phyloP scores from a whole-genome alignment of 2,113 vertebrate species.

The Prunella himalayana region DNA sequence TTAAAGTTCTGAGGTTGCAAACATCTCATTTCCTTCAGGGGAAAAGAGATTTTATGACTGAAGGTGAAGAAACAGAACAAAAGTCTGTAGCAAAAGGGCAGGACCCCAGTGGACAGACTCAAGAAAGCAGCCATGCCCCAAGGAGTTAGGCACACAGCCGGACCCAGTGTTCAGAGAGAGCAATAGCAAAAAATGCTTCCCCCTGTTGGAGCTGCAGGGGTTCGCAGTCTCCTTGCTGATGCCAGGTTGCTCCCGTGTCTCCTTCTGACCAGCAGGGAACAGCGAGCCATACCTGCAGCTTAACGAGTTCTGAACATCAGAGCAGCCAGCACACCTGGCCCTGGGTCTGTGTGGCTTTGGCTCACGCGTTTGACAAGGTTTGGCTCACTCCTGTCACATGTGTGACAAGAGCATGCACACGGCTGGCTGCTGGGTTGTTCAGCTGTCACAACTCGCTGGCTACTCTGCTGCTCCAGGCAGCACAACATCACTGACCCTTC shows the following conservation, averaged over 20 bases:
- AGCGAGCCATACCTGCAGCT: not conserved
- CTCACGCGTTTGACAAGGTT: not conserved
- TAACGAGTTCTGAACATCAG: not conserved
- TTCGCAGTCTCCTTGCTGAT: not conserved
- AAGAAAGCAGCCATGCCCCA: not conserved
- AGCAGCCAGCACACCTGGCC: not conserved
- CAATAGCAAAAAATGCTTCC: not conserved
- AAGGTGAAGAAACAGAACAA: not conserved
- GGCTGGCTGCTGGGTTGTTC: fast-evolving
- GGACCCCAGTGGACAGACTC: not conserved
- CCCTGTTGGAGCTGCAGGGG: not conserved
- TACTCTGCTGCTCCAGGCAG: not conserved
- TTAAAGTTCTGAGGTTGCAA: not conserved
- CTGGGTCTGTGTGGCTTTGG: not conserved
- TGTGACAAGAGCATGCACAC: not conserved
- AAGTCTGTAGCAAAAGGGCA: not conserved
- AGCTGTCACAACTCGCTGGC: not conserved
- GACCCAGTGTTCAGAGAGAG: not conserved
- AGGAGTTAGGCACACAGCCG: not conserved
- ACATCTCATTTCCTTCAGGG: not conserved
- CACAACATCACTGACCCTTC: not conserved
- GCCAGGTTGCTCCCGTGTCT: not conserved
- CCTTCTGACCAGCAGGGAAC: not conserved
- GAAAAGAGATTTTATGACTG: not conserved
- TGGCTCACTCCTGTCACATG: not conserved